Percentiles rank a stretch among this genome's conserved stretches.
Conservation (phyloP, 2,888 invertebrate genomes). For the Latrodectus elegans region DNA sequence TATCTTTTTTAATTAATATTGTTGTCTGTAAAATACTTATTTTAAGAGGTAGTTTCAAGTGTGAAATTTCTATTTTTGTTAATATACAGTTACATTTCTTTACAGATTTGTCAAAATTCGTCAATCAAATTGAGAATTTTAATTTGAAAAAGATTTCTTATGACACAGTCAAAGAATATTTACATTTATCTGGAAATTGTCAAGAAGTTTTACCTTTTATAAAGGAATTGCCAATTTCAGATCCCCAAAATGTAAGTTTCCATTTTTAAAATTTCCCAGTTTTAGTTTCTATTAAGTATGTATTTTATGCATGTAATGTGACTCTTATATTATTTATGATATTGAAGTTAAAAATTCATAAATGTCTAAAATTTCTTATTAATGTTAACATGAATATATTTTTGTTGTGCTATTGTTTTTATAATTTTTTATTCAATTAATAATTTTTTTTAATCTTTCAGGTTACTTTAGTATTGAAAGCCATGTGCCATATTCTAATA, state of each 20-base stretch:
- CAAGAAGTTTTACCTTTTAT: slow-evolving; percentile 35
- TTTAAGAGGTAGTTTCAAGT: not conserved
- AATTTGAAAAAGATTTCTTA: slow-evolving; percentile 23
- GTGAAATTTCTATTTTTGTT: not conserved
- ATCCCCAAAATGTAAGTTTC: slow-evolving; percentile 22
- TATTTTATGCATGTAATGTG: not conserved
- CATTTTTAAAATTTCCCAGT: not conserved
- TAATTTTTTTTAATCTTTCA: slow-evolving; percentile 10
- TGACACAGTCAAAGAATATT: slow-evolving; percentile 55
- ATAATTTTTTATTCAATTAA: not conserved
- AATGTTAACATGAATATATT: too few species aligned
- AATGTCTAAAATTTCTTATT: too few species aligned
- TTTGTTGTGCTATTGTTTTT: not conserved
- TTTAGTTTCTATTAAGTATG: not conserved
- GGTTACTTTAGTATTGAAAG: slow-evolving; percentile 29
- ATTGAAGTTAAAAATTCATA: not conserved
- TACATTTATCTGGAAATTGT: slow-evolving; percentile 42
- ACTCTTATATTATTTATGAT: not conserved
- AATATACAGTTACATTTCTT: not conserved
- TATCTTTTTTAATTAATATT: too few species aligned
- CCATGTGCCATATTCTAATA: slow-evolving; percentile 43
- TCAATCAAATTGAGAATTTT: slow-evolving; percentile 41
- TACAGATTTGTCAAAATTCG: slow-evolving; percentile 39
- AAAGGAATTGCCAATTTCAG: slow-evolving; percentile 10
- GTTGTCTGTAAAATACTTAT: not conserved